Evolutionary conservation across 2,888 invertebrate species (phyloP).

Genomic region (Endomychus coccineus): DNA sequence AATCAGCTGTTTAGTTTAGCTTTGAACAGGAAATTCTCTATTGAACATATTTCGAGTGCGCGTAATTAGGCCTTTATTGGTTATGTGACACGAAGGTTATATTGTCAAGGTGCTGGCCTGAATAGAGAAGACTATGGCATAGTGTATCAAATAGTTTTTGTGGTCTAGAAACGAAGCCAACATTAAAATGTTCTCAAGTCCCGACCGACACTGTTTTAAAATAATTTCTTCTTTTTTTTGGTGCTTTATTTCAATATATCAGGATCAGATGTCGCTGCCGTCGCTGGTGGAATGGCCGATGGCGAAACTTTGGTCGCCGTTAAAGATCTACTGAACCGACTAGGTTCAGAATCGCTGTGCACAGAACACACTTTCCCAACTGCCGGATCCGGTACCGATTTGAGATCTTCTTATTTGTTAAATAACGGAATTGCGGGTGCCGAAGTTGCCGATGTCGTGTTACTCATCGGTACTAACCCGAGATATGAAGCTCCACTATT

Average conservation of each 20-base stretch:
- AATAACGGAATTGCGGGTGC: slow-evolving; percentile 85
- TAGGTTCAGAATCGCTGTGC: slow-evolving; percentile 79
- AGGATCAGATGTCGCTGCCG: slow-evolving; percentile 58
- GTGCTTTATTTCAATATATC: slow-evolving; percentile 36
- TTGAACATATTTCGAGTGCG: too few relatives aligned
- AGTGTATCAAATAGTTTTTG: too few relatives aligned
- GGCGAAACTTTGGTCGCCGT: slow-evolving; percentile 84
- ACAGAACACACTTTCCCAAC: slow-evolving; percentile 89
- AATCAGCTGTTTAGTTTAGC: too few relatives aligned
- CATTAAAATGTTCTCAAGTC: too few relatives aligned
- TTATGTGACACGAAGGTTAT: too few relatives aligned
- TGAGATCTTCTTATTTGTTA: slow-evolving; percentile 85
- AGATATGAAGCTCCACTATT: slow-evolving; percentile 94
- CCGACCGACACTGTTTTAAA: too few relatives aligned
- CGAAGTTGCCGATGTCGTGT: slow-evolving; percentile 88
- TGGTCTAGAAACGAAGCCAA: too few relatives aligned
- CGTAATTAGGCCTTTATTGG: too few relatives aligned
- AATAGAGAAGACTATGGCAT: too few relatives aligned
- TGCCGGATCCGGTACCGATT: slow-evolving; percentile 72
- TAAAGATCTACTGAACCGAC: slow-evolving; percentile 84
- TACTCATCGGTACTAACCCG: slow-evolving; percentile 94
- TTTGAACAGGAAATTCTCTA: too few relatives aligned
- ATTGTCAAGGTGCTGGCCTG: too few relatives aligned
- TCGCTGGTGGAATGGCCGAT: slow-evolving; percentile 87
- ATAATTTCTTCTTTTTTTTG: too few relatives aligned